Conservation (phyloP, 2,797 vertebrate genomes). For the Pangasius krempfi region DNA sequence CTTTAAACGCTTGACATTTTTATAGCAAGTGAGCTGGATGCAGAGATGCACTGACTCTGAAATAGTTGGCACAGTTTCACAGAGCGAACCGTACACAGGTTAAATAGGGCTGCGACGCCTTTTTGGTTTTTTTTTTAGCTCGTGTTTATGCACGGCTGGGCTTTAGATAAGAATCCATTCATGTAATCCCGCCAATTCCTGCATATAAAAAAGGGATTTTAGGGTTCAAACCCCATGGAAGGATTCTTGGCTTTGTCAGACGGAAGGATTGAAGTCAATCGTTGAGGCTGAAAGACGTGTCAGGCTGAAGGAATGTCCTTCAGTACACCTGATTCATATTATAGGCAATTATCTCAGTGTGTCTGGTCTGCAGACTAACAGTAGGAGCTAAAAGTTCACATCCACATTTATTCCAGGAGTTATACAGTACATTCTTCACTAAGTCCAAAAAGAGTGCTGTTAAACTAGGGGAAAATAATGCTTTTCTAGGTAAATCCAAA, state of each 20-base stretch:
- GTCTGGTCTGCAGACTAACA: constrained; percentile 62
- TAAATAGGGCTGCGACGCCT: background rate
- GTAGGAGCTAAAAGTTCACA: background rate
- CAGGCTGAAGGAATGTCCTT: constrained; percentile 64
- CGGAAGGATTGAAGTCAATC: constrained; percentile 56
- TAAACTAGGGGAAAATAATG: background rate
- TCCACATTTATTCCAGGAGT: background rate
- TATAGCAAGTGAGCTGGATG: constrained; percentile 63
- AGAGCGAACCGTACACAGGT: constrained; percentile 15
- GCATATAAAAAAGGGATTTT: constrained; percentile 59
- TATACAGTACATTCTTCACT: background rate
- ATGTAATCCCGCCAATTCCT: constrained; percentile 46
- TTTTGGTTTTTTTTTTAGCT: constrained; percentile 50
- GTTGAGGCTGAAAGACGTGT: constrained; percentile 64
- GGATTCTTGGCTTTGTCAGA: constrained; percentile 58
- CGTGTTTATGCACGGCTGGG: constrained; percentile 72
- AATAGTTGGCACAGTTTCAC: constrained; percentile 49
- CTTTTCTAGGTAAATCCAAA: background rate
- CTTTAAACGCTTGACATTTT: constrained; percentile 62
- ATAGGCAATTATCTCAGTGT: constrained; percentile 73
- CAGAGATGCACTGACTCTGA: constrained; percentile 58
- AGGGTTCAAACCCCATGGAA: constrained; percentile 65
- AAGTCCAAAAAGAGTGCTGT: background rate
- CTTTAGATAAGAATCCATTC: constrained; percentile 57
- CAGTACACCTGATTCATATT: constrained; percentile 75